phyloP scores from a whole-genome alignment of 2,888 invertebrate genomes.

The Camponotus fellah region DNA sequence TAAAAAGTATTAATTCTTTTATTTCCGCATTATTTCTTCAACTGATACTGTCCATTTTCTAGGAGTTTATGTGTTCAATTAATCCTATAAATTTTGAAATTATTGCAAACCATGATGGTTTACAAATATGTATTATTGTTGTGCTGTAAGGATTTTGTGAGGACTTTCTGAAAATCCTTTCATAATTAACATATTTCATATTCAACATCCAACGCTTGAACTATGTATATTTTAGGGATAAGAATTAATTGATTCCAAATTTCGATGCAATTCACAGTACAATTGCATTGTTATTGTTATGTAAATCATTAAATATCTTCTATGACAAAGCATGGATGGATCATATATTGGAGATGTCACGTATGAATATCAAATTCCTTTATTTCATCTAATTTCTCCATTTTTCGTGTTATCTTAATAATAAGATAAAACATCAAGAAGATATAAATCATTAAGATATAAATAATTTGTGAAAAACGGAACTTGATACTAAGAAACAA shows the following conservation, averaged over 20 bases:
- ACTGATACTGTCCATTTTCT: not conserved
- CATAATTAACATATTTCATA: too few relatives aligned
- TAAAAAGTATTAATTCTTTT: not conserved
- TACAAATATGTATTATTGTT: not conserved
- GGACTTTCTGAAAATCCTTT: conserved; percentile 4
- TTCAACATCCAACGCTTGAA: conserved; percentile 1
- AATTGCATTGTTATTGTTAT: not conserved
- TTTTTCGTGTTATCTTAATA: not conserved
- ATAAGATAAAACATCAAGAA: too few relatives aligned
- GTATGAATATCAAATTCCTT: not conserved
- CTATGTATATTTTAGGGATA: conserved; percentile 8
- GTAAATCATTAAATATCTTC: conserved; percentile 9
- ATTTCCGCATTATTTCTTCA: not conserved
- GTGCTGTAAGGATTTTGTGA: not conserved
- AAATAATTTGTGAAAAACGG: not conserved
- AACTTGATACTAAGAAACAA: not conserved
- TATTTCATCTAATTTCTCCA: not conserved
- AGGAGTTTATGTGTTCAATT: not conserved
- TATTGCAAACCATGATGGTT: not conserved
- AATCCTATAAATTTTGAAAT: not conserved
- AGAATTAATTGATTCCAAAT: conserved; percentile 9
- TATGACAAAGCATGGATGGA: not conserved
- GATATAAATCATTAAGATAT: not conserved
- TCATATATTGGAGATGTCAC: not conserved
- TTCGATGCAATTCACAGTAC: not conserved